Evolutionary conservation across 2,797 vertebrate species (phyloP), one percentile per base, ranked within the genome.

Genomic region (Muraenolepis orangiensis): DNA sequence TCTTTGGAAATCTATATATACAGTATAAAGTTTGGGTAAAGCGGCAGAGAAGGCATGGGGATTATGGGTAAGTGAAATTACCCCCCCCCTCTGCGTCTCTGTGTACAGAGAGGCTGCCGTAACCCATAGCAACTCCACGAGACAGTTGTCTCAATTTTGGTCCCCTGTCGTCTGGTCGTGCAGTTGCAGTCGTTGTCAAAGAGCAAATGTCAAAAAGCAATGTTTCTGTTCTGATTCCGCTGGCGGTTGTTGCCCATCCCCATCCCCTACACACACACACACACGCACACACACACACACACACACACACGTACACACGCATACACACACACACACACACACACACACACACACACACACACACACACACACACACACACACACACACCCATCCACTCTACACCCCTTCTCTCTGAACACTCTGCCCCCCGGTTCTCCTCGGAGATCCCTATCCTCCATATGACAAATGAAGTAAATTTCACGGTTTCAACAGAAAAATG

Each of bases 401-500:
- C 11, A 71, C 75, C 20, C 77, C 30, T 16, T 74, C n/a, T n/a
- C n/a, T n/a, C n/a, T n/a, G n/a, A n/a, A n/a, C n/a, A n/a, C n/a
- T n/a, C n/a, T n/a, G 72, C 57, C 61, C 81, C 75, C 73, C 30
- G 76, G 23, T 67, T 77, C 72, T 72, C 23, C 32, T 77, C 68
- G 71, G 66, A 79, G 66, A 81, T 71, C 20, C 69, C 84, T 74
- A 51, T 77, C 78, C 71, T 67, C 70, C 85, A 88, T 83, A 84
- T 87, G 86, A 90, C 81, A 88, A 88, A 87, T 87, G 73, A 88
- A 86, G 76, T 76, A 72, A 80, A 87, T 85, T 85, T 82, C 74
- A 79, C 74, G 74, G 70, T 28, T n/a, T n/a, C 30, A 83, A 81
- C 80, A 81, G 82, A 88, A 82, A 84, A 86, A 90, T 88, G 83